phyloP scores from a whole-genome alignment of 2,888 invertebrate species.

The Venusia cambrica region DNA sequence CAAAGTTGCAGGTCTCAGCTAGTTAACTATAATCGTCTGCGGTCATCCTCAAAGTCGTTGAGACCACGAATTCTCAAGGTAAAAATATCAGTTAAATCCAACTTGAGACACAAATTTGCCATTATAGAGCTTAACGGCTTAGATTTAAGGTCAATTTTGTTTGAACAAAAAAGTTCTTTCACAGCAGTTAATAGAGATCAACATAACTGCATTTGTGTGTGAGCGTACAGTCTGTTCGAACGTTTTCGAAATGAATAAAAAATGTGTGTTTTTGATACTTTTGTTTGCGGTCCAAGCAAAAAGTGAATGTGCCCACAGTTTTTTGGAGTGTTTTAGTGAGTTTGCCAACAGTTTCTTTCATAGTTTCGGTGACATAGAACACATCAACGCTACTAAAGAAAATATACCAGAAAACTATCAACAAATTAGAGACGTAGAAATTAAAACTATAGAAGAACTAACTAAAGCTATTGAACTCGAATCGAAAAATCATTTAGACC shows the following conservation, averaged over 20 bases:
- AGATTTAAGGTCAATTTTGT: slow-evolving; percentile 5
- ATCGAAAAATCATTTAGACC: too few relatives aligned
- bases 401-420: slow-evolving; percentile 33
- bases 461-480: slow-evolving; percentile 44
- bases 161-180: slow-evolving; percentile 7
- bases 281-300: slow-evolving; percentile 35
- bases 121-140: slow-evolving; percentile 6
- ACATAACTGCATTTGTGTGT: slow-evolving; percentile 53
- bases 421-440: slow-evolving; percentile 33
- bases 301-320: slow-evolving; percentile 50
- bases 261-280: slow-evolving; percentile 34
- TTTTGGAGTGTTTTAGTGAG: slow-evolving; percentile 44
- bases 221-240: slow-evolving; percentile 43
- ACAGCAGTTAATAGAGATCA: slow-evolving; percentile 25
- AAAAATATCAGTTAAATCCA: slow-evolving; percentile 6
- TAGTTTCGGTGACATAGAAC: slow-evolving; percentile 28
- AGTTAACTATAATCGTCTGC: slow-evolving; percentile 44
- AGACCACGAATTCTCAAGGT: slow-evolving; percentile 57
- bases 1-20: too few relatives aligned
- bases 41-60: slow-evolving; percentile 56
- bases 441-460: slow-evolving; percentile 40
- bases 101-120: slow-evolving; percentile 26
- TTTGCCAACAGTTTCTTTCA: slow-evolving; percentile 41
- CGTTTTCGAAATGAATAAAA: slow-evolving; percentile 47
- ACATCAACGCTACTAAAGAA: slow-evolving; percentile 27